Evolutionary conservation across 2,113 vertebrate genomes (phyloP).

Genomic region (Corvus moneduloides): DNA sequence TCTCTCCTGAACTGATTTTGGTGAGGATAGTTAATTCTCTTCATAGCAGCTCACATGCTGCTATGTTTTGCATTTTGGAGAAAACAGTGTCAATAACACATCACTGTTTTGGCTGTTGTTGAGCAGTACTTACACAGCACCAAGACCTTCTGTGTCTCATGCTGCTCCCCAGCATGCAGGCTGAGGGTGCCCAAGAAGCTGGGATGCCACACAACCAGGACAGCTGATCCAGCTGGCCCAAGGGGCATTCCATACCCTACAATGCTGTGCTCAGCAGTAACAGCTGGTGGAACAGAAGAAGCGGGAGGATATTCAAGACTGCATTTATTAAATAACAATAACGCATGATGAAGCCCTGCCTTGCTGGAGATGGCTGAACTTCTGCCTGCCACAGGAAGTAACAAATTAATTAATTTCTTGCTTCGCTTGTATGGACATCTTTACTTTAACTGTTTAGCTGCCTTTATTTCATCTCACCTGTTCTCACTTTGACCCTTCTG

Average conservation of each 20-base stretch:
- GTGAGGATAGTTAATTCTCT: not conserved
- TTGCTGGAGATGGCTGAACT: not conserved
- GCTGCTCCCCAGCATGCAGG: not conserved
- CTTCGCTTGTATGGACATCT: accelerated
- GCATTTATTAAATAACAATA: not conserved
- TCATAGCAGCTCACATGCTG: not conserved
- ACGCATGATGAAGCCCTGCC: accelerated
- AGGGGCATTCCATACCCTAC: not conserved
- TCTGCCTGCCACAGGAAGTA: not conserved
- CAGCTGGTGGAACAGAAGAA: not conserved
- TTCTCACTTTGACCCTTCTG: not conserved
- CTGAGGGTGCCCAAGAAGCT: not conserved
- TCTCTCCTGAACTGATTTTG: not conserved
- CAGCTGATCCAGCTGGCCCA: not conserved
- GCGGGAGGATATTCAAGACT: accelerated
- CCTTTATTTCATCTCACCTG: not conserved
- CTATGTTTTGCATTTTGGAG: not conserved
- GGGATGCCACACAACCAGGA: not conserved
- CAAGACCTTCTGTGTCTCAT: not conserved
- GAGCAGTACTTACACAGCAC: not conserved
- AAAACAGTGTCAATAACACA: not conserved
- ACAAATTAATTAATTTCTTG: not conserved
- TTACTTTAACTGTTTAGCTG: not conserved
- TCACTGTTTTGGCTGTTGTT: not conserved
- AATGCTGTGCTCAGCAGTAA: not conserved